Base-by-base conservation (phyloP, 2,113 vertebrate genomes). In the Oceanites oceanicus region DNA sequence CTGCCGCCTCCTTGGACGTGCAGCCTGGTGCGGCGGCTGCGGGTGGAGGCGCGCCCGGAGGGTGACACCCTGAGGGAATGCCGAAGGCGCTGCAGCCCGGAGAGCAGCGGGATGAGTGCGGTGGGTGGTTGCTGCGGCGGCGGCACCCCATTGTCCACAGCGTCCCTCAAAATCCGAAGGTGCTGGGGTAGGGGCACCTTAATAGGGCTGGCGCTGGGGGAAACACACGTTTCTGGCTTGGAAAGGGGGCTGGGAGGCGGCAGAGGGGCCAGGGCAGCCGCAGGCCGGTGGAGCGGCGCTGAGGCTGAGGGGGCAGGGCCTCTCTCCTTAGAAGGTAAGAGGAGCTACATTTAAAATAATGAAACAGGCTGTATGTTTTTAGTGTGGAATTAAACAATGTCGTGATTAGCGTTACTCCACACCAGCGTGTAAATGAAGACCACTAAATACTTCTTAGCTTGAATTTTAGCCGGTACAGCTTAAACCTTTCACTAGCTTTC, bases 311-410 rank as follows among this genome's bases (percentile, higher is more conserved):
- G 30, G 21, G 25, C 8, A 13, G 11, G 59, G 1, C 36, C 0
- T 2, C 18, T 17, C 40, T 13, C 34, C 0, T 26, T 8, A 9
- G 23, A 4, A 5, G 68, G 15, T 22, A 15, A 10, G 6, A 52
- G 63, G 1, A 56, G 26, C 32, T 15, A 0, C 18, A 3, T 17
- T 34, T 21, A 32, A 44, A 11, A 27, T 7, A n/a, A 7, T 16
- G 7, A 12, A 56, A 7, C 15, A 9, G 11, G 20, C n/a, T 13
- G 1, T 17, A 3, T 15, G 52, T 4, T 65, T 34, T 67, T 23
- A 7, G 15, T 11, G 10, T 44, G 34, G 19, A 30, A 32, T 29
- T 61, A 42, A 84, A 36, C 36, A 65, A 44, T 3, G 29, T 13
- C 15, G 15, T 6, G 13, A 38, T 19, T 45, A 6, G 22, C 32